phyloP scores from a whole-genome alignment of 2,797 vertebrate genomes.

The Eutrigla gurnardus region DNA sequence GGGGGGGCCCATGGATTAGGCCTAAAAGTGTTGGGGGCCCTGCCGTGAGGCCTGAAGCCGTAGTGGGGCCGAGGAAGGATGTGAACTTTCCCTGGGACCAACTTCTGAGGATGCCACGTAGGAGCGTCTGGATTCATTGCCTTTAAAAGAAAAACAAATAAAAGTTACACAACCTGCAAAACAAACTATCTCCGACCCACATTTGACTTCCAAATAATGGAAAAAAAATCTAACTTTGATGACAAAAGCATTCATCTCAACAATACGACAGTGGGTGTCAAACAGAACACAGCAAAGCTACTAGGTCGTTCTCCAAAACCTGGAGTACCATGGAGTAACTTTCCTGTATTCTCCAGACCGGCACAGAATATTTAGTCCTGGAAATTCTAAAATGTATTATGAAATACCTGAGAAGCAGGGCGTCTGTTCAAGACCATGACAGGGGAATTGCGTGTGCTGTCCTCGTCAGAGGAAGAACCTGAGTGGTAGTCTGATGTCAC shows the following conservation, averaged over 20 bases:
- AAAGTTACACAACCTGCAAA: neutral
- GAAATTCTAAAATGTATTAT: neutral
- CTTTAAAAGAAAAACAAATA: slow-evolving; percentile 41
- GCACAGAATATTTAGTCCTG: neutral
- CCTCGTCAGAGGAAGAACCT: slow-evolving; percentile 85
- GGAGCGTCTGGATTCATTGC: slow-evolving; percentile 71
- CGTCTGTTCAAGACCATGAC: slow-evolving; percentile 46
- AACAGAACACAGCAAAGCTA: neutral
- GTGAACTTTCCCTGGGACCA: slow-evolving; percentile 41
- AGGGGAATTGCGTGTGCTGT: slow-evolving; percentile 59
- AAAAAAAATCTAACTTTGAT: neutral
- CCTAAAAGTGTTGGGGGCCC: slow-evolving; percentile 50
- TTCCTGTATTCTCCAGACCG: neutral
- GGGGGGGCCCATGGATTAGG: slow-evolving; percentile 70
- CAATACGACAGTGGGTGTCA: neutral
- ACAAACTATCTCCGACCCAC: neutral
- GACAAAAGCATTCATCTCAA: neutral
- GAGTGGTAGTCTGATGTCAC: slow-evolving; percentile 87
- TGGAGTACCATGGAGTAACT: neutral
- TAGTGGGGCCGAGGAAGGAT: slow-evolving; percentile 56
- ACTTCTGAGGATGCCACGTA: slow-evolving; percentile 73
- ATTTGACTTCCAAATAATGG: neutral
- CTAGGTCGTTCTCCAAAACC: neutral
- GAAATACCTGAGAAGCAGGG: slow-evolving; percentile 68
- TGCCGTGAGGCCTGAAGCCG: slow-evolving; percentile 60